These are phyloP conservation scores for Eurytoma californica DNA, from an alignment of 2,888 invertebrate species.

Conservation along the genomic window DNA sequence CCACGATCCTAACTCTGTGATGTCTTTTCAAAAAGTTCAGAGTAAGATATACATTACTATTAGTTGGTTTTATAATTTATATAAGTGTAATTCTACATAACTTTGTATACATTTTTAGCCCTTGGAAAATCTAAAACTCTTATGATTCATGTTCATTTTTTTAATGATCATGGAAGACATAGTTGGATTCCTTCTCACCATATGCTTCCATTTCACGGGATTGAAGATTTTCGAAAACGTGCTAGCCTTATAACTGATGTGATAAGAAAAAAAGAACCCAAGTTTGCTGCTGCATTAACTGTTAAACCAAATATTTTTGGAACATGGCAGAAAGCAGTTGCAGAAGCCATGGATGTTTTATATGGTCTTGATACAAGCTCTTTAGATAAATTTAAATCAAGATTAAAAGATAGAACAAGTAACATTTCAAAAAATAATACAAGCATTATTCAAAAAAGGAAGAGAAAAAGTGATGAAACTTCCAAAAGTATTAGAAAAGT, in stretches of 20 bases:
- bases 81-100: not conserved
- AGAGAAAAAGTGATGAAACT: slow-evolving; percentile 38
- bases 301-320: slow-evolving; percentile 51
- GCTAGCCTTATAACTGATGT: slow-evolving; percentile 49
- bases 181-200: slow-evolving; percentile 57
- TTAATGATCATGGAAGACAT: slow-evolving; percentile 57
- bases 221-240: slow-evolving; percentile 54
- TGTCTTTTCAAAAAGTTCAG: slow-evolving; percentile 55
- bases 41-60: slow-evolving; percentile 37
- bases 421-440: slow-evolving; percentile 28
- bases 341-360: slow-evolving; percentile 57
- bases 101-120: slow-evolving; percentile 36
- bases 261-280: slow-evolving; percentile 56
- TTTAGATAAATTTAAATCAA: slow-evolving; percentile 50
- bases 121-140: slow-evolving; percentile 52
- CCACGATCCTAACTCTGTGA: slow-evolving; percentile 51
- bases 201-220: slow-evolving; percentile 56
- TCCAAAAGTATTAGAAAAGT: slow-evolving; percentile 40
- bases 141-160: slow-evolving; percentile 57
- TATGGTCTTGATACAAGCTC: slow-evolving; percentile 49
- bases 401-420: slow-evolving; percentile 41
- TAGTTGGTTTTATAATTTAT: not conserved
- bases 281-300: slow-evolving; percentile 56
- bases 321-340: slow-evolving; percentile 57
- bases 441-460: slow-evolving; percentile 44